A percentile compares a stretch with the other conserved stretches of the same genome.
These are phyloP conservation scores for Sycophila sp. DNA, from an alignment of 1,140 invertebrate genomes.

Conservation along the genomic window DNA sequence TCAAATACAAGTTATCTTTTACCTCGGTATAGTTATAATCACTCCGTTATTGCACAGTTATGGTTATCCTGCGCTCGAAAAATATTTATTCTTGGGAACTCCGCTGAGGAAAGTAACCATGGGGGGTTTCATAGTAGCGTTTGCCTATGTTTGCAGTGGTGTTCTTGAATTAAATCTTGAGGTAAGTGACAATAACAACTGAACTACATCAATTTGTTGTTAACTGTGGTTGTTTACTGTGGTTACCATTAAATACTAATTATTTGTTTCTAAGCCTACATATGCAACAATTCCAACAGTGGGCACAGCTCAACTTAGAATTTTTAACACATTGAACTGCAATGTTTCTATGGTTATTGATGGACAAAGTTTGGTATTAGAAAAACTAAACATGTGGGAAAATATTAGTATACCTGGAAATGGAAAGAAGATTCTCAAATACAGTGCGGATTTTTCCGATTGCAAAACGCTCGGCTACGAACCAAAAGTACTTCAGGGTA, in stretches of 20 bases:
- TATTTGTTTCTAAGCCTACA: constrained; percentile 67
- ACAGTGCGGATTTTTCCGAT: background rate
- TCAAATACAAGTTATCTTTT: constrained; percentile 90
- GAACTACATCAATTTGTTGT: no score
- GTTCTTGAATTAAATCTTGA: constrained; percentile 84
- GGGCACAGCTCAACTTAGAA: constrained; percentile 73
- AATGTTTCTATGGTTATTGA: constrained; percentile 41
- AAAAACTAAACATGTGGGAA: constrained; percentile 49
- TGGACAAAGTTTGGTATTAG: constrained; percentile 41
- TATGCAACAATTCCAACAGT: constrained; percentile 73
- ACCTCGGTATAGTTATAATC: constrained; percentile 83
- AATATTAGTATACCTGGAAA: constrained; percentile 49
- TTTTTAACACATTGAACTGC: constrained; percentile 75
- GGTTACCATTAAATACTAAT: constrained; percentile 8
- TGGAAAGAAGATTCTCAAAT: background rate
- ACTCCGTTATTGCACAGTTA: constrained; percentile 86
- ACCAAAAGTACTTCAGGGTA: no score
- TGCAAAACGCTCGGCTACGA: no score
- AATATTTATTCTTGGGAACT: constrained; percentile 65
- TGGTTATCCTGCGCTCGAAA: constrained; percentile 72
- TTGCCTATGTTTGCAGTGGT: constrained; percentile 89
- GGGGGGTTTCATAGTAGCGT: constrained; percentile 84
- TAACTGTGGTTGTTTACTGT: background rate
- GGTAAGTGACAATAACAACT: no score
- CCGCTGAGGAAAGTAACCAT: constrained; percentile 81